phyloP scores from a whole-genome alignment of 2,797 vertebrate species.

The Podarcis lilfordi region DNA sequence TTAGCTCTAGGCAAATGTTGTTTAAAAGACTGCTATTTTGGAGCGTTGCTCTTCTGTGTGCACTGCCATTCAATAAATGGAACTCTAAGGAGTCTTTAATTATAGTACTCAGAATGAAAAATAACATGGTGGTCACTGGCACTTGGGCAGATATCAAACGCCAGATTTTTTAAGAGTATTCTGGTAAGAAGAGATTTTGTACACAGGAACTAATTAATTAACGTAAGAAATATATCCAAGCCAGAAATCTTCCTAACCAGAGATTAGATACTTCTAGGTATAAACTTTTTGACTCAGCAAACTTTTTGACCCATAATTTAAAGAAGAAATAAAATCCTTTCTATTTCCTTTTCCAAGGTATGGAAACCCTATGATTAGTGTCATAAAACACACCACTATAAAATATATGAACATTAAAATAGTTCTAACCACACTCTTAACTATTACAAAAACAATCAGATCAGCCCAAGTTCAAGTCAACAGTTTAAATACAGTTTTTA shows the following conservation, averaged over 20 bases:
- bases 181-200: neutral
- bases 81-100: conserved; percentile 17
- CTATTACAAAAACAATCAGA: neutral
- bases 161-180: neutral
- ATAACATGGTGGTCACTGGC: conserved; percentile 33
- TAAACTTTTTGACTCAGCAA: neutral
- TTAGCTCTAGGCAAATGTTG: neutral
- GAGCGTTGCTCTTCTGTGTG: neutral
- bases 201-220: neutral
- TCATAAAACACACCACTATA: neutral
- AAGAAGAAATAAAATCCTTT: neutral
- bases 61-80: conserved; percentile 15
- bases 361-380: neutral
- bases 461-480: conserved; percentile 6
- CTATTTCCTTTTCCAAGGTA: neutral
- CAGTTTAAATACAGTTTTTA: neutral
- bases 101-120: conserved; percentile 36
- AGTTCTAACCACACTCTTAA: neutral
- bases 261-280: neutral
- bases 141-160: neutral
- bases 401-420: neutral
- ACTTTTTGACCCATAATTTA: neutral
- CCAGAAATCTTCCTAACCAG: neutral
- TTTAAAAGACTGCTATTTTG: neutral
- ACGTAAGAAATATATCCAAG: conserved; percentile 6